Conservation (phyloP, 2,797 vertebrate genomes). For the Bradypodion ventrale region DNA sequence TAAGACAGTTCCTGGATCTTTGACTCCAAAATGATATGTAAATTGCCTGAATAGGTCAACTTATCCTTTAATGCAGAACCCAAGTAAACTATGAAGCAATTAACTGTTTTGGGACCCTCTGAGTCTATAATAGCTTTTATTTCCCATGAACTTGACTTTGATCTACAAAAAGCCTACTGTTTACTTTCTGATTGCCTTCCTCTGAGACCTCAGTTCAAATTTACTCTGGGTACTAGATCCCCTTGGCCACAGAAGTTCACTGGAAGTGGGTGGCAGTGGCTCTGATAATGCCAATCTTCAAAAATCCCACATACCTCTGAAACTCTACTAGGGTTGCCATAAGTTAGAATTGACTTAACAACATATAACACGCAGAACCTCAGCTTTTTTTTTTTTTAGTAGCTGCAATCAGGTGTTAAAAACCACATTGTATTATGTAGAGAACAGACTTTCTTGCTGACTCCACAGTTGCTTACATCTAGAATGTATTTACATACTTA, state of each 20-base stretch:
- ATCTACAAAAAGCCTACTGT: background rate
- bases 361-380: background rate
- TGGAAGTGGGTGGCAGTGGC: too few relatives aligned
- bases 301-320: too few relatives aligned
- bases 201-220: conserved; percentile 25
- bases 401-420: background rate
- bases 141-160: background rate
- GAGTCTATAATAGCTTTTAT: background rate
- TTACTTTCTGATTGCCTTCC: background rate
- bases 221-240: conserved; percentile 16
- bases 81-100: background rate
- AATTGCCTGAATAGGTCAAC: background rate
- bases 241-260: too few relatives aligned
- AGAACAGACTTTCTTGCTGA: background rate
- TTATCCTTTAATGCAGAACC: background rate
- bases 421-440: background rate
- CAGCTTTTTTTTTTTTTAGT: background rate
- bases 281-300: too few relatives aligned
- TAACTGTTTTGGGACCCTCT: background rate
- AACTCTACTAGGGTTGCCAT: too few relatives aligned
- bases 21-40: background rate
- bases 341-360: too few relatives aligned
- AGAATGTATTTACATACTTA: background rate
- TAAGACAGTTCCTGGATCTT: background rate
- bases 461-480: background rate